These are phyloP conservation scores for Belgica antarctica DNA, from an alignment of 2,888 invertebrate genomes.

Conservation along the genomic window DNA sequence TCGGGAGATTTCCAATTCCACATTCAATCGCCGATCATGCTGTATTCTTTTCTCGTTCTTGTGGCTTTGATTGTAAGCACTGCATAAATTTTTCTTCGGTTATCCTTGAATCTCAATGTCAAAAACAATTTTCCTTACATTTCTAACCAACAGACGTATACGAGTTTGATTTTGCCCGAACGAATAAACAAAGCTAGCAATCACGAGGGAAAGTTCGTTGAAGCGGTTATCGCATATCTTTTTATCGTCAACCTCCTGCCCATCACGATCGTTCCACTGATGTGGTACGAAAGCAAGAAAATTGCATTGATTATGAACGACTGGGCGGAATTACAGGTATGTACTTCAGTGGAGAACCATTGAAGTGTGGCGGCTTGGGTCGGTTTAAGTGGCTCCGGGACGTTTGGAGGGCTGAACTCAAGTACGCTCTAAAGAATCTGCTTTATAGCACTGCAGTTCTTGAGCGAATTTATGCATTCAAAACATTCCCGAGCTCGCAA, in stretches of 20 bases:
- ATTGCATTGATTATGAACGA: conserved; percentile 62
- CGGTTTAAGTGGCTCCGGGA: too few species aligned
- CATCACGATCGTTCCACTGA: conserved; percentile 62
- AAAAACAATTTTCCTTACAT: background rate
- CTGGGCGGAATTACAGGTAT: conserved; percentile 68
- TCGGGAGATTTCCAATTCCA: conserved; percentile 57
- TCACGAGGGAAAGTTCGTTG: conserved; percentile 68
- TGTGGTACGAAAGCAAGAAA: conserved; percentile 68
- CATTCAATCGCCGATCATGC: conserved; percentile 59
- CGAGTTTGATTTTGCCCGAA: conserved; percentile 62
- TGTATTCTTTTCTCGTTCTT: conserved; percentile 61
- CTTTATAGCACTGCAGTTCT: too few species aligned
- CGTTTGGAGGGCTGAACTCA: too few species aligned
- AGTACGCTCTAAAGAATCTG: too few species aligned
- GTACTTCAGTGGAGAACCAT: background rate
- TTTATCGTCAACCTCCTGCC: conserved; percentile 72
- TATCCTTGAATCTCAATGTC: background rate
- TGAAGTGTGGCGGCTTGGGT: background rate
- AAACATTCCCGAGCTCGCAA: too few species aligned
- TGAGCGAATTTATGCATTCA: too few species aligned
- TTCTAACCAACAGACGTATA: conserved; percentile 55
- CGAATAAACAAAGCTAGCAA: conserved; percentile 63
- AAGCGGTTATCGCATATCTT: conserved; percentile 71
- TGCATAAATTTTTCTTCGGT: conserved; percentile 46
- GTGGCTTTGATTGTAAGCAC: conserved; percentile 53